Base-by-base conservation (phyloP, 2,888 invertebrate species). In the Carterocephalus palaemon region DNA sequence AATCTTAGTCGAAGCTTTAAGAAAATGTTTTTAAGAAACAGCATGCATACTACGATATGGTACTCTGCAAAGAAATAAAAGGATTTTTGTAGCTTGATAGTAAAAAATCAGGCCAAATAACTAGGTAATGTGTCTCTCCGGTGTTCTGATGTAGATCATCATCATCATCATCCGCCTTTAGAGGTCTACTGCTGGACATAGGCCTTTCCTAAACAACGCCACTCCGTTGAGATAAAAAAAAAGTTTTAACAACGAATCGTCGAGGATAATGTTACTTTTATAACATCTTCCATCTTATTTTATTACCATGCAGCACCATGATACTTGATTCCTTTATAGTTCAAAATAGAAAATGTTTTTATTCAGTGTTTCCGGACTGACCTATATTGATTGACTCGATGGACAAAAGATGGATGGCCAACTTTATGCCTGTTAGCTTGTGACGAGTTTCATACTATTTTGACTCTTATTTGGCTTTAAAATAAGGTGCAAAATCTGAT, bases 351-450 rank as follows among this genome's bases (percentile, higher is more conserved):
- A 60, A 52, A 51, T 48, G 52, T 64, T 65, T 58, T 60, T 52
- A 56, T 49, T 52, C 49, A 47, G 49, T 52, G 67, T 69, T 75
- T 79, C 74, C 75, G 69, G 60, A 60, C 58, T 72, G 74, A 75
- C 78, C 77, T 64, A 78, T 62, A 73, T 77, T 61, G 66, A 68
- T 63, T 53, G 64, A 73, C 67, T 67, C 70, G 68, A 72, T 74
- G 68, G 64, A 70, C 66, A 71, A 68, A 67, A 68, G 66, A 71
- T 68, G 56, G 60, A 70, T 64, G 59, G 59, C 64, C 59, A 67
- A 61, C 53, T 63, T 61, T 62, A 60, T 29, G 53, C 46, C 32
- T 42, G 29, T 33, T 31, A 8, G 23, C 38, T 23, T 39, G 17
- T 31, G 20, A 12, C 19, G 6, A 9, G 34, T 22, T 10, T 22